phyloP scores from a whole-genome alignment of 2,113 vertebrate species.

The Oplegnathus fasciatus region DNA sequence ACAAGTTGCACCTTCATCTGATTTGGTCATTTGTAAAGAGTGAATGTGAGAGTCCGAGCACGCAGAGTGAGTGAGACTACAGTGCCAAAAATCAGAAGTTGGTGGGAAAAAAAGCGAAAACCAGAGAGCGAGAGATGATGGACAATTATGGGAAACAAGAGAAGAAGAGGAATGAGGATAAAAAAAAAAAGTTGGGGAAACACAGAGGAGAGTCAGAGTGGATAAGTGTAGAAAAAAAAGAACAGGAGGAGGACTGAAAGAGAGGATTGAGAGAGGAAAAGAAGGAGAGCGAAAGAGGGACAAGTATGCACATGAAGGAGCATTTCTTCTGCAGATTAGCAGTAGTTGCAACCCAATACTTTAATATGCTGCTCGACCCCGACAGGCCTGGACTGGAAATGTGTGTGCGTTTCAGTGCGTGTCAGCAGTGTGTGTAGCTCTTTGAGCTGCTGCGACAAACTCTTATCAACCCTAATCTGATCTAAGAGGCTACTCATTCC shows the following conservation, averaged over 20 bases:
- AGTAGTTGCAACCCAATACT: slow-evolving; percentile 79
- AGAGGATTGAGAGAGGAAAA: slow-evolving; percentile 35
- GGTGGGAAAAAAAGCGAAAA: slow-evolving; percentile 25
- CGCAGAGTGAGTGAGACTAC: not conserved
- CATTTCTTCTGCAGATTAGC: slow-evolving; percentile 73
- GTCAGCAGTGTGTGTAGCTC: slow-evolving; percentile 16
- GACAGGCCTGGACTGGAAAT: slow-evolving; percentile 62
- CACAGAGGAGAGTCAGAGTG: slow-evolving; percentile 51
- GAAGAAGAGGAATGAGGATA: slow-evolving; percentile 53
- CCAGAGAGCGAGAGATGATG: slow-evolving; percentile 32
- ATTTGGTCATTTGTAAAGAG: not conserved
- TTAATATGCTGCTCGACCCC: slow-evolving; percentile 72
- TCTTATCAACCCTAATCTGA: slow-evolving; percentile 52
- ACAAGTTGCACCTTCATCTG: not conserved
- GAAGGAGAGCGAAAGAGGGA: slow-evolving; percentile 53
- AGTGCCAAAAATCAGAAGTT: slow-evolving; percentile 28
- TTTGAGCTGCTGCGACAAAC: slow-evolving; percentile 27
- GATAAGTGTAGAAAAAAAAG: slow-evolving; percentile 29
- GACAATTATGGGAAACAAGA: slow-evolving; percentile 62
- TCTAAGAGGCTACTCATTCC: slow-evolving; percentile 56
- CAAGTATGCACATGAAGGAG: slow-evolving; percentile 78
- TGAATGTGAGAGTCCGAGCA: not conserved
- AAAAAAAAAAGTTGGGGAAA: slow-evolving; percentile 38
- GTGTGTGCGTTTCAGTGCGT: slow-evolving; percentile 43
- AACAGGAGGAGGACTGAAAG: slow-evolving; percentile 36